Conservation (phyloP, 2,888 invertebrate genomes). For the Apodemia mormo region DNA sequence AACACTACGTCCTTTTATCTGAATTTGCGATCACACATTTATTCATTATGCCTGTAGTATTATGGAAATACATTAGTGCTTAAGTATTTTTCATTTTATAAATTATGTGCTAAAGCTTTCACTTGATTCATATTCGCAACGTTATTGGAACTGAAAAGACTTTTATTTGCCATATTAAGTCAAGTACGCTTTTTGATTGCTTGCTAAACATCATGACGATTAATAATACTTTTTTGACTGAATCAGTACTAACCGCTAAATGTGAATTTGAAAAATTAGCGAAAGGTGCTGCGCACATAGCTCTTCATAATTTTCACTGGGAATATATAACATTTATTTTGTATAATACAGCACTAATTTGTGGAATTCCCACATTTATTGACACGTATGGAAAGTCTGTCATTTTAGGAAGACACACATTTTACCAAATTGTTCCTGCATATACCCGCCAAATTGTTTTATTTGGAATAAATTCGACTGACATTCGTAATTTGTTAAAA, state of each 20-base stretch:
- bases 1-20: too few species aligned
- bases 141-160: background rate
- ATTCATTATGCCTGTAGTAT: background rate
- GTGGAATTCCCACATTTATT: conserved; percentile 53
- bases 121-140: background rate
- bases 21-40: background rate
- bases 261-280: conserved; percentile 45
- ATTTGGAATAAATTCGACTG: conserved; percentile 3
- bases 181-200: background rate
- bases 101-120: background rate
- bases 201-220: conserved; percentile 24
- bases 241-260: conserved; percentile 17
- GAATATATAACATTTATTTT: conserved; percentile 55
- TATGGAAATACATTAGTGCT: background rate
- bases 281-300: conserved; percentile 53
- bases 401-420: conserved; percentile 46
- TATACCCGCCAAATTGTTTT: conserved; percentile 19
- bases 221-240: conserved; percentile 26
- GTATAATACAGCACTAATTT: conserved; percentile 52
- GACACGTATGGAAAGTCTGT: conserved; percentile 50
- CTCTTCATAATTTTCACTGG: conserved; percentile 57
- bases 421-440: conserved; percentile 38
- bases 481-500: background rate
- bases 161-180: background rate
- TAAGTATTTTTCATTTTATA: background rate